Conservation (phyloP, 2,888 invertebrate genomes). For the Caenorhabditis sulstoni region DNA sequence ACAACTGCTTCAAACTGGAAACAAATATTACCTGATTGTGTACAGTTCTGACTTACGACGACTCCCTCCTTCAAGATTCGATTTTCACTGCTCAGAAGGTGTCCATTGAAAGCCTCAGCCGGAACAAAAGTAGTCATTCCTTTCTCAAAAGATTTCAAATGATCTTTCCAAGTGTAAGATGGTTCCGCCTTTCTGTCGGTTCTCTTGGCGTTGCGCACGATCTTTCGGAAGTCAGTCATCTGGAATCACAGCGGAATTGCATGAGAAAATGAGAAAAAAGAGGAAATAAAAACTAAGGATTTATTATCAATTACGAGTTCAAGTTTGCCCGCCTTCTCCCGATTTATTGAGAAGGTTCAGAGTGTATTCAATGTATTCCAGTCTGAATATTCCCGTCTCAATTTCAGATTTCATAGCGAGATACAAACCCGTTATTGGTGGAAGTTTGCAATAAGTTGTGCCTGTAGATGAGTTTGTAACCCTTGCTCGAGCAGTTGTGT, state of each 20-base stretch:
- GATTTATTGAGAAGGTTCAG: conserved; percentile 12
- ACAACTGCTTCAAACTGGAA: background rate
- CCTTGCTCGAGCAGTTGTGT: conserved; percentile 26
- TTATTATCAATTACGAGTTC: background rate
- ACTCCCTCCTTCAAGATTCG: conserved; percentile 16
- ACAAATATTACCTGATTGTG: background rate
- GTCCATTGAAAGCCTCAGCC: conserved; percentile 17
- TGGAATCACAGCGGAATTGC: background rate
- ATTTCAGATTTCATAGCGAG: too few relatives aligned
- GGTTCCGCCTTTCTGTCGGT: background rate
- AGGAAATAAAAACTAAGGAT: background rate
- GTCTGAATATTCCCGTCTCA: conserved; percentile 5
- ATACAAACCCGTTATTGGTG: conserved; percentile 3
- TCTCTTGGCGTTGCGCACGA: background rate
- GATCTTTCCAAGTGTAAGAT: conserved; percentile 5
- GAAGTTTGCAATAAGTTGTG: background rate
- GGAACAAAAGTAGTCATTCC: conserved; percentile 10
- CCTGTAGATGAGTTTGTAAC: background rate
- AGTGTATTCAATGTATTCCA: conserved; percentile 22
- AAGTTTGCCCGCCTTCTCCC: background rate
- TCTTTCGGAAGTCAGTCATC: conserved; percentile 26
- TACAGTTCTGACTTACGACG: conserved; percentile 20
- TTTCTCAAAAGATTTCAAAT: conserved; percentile 26
- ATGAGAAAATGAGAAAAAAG: background rate
- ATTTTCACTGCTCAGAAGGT: conserved; percentile 9